phyloP scores from a whole-genome alignment of 2,888 invertebrate genomes.

The Cheilosia pagana region DNA sequence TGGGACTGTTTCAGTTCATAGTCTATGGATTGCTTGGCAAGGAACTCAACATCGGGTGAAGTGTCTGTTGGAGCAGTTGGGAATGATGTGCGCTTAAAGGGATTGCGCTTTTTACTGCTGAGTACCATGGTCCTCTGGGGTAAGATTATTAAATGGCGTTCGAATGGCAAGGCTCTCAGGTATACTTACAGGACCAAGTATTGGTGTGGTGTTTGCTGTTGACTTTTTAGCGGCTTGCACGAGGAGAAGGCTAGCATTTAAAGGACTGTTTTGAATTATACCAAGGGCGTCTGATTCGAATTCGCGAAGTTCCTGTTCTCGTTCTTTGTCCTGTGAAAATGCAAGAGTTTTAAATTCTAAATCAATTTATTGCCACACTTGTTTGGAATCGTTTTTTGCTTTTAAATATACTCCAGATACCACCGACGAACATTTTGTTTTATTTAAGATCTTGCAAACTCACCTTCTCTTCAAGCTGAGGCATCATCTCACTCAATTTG shows the following conservation, averaged over 20 bases:
- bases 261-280: slow-evolving; percentile 77
- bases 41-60: slow-evolving; percentile 34
- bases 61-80: slow-evolving; percentile 77
- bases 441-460: slow-evolving; percentile 8
- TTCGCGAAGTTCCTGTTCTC: slow-evolving; percentile 79
- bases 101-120: slow-evolving; percentile 83
- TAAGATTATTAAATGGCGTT: background rate
- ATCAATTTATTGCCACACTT: too few relatives aligned
- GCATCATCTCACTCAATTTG: slow-evolving; percentile 87
- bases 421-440: too few relatives aligned
- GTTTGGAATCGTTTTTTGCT: too few relatives aligned
- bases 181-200: slow-evolving; percentile 76
- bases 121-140: slow-evolving; percentile 81
- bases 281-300: slow-evolving; percentile 77
- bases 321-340: slow-evolving; percentile 77
- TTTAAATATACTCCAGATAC: background rate
- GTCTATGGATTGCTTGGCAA: slow-evolving; percentile 74
- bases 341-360: too few relatives aligned
- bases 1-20: slow-evolving; percentile 47
- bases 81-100: slow-evolving; percentile 85
- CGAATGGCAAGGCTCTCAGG: background rate
- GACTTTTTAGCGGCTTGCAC: slow-evolving; percentile 41
- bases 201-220: slow-evolving; percentile 59
- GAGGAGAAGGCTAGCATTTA: slow-evolving; percentile 73
- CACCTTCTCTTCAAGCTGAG: slow-evolving; percentile 81